Percentiles rank a stretch among this genome's conserved stretches.
phyloP scores from a whole-genome alignment of 1,140 invertebrate species.

The Apis dorsata region DNA sequence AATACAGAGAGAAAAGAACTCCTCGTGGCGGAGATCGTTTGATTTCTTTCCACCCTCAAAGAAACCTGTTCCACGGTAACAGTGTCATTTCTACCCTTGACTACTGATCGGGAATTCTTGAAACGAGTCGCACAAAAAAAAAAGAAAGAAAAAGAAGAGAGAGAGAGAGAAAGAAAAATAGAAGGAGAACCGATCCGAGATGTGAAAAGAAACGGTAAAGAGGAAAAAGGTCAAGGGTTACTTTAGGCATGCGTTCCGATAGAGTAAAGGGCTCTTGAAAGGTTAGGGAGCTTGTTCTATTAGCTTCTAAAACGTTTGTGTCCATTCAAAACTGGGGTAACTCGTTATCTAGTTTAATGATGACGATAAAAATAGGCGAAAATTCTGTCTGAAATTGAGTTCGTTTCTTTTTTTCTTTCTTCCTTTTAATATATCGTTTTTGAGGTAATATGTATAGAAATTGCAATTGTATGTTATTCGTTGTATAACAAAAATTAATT shows the following conservation, averaged over 20 bases:
- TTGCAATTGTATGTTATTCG: no score
- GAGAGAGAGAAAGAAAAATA: background rate
- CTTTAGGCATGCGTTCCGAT: background rate
- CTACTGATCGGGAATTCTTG: background rate
- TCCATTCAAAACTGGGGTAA: no score
- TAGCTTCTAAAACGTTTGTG: background rate
- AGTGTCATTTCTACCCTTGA: constrained; percentile 5
- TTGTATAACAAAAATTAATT: no score
- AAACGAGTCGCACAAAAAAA: background rate
- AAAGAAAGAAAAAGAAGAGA: background rate
- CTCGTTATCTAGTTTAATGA: no score
- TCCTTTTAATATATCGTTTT: no score
- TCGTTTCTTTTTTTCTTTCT: no score
- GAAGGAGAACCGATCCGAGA: background rate
- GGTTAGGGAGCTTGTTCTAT: background rate
- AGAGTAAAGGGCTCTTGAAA: background rate
- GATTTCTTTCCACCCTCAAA: constrained; percentile 6
- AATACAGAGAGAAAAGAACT: background rate
- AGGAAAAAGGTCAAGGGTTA: constrained; percentile 3
- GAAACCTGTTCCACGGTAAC: background rate
- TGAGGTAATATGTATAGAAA: no score
- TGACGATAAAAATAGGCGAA: no score
- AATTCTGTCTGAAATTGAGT: no score
- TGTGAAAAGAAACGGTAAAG: background rate
- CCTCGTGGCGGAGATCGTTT: background rate